These are phyloP conservation scores for Sigmodon hispidus DNA, from an alignment of 2,113 vertebrate genomes.

Conservation along the genomic window DNA sequence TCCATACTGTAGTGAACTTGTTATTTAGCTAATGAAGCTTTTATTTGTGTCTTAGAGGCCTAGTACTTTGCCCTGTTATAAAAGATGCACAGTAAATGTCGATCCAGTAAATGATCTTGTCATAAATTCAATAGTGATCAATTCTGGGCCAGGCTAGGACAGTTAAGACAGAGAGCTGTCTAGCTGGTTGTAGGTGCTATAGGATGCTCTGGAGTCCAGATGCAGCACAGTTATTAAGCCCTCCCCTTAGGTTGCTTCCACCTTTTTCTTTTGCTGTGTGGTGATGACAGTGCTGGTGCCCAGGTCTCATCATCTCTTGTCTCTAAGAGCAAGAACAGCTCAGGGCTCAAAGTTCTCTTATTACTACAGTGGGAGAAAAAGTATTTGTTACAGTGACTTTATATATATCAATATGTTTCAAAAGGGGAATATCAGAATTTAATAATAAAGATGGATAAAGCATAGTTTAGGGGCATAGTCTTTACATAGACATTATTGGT, in stretches of 20 bases:
- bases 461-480: not conserved
- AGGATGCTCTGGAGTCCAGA: not conserved
- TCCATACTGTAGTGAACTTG: not conserved
- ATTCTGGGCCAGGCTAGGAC: not conserved
- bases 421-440: constrained; percentile 25
- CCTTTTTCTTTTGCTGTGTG: not conserved
- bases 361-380: not conserved
- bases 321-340: not conserved
- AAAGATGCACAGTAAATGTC: constrained; percentile 18
- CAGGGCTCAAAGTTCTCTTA: not conserved
- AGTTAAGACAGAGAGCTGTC: not conserved
- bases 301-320: not conserved
- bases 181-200: not conserved
- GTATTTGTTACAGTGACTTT: not conserved
- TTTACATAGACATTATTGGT: not conserved
- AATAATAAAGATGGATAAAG: constrained; percentile 10
- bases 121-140: not conserved
- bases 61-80: not conserved
- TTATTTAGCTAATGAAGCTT: not conserved
- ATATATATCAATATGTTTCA: not conserved
- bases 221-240: not conserved
- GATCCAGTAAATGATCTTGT: not conserved
- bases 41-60: constrained; percentile 11
- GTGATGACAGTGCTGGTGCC: not conserved
- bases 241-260: not conserved